Percentiles rank a stretch among this genome's conserved stretches.
phyloP scores from a whole-genome alignment of 1,140 invertebrate species.

The Drosophila auraria region DNA sequence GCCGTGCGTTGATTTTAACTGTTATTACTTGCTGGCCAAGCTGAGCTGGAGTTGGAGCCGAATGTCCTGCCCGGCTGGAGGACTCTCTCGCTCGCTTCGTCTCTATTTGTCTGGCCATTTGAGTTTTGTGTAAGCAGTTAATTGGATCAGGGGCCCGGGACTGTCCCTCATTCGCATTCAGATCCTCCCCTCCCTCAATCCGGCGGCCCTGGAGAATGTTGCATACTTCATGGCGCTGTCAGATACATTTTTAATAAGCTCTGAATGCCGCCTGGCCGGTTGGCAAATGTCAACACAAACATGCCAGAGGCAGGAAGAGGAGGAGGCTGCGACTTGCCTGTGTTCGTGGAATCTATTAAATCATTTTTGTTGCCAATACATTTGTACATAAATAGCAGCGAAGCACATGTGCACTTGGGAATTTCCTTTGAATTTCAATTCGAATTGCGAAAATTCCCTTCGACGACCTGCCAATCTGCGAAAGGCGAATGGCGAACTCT shows the following conservation, averaged over 20 bases:
- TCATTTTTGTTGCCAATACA: slow-evolving; percentile 73
- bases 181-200: slow-evolving; percentile 7
- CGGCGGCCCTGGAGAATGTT: slow-evolving; percentile 54
- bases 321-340: not conserved
- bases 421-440: slow-evolving; percentile 65
- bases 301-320: not conserved
- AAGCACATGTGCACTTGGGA: slow-evolving; percentile 48
- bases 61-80: slow-evolving; percentile 45
- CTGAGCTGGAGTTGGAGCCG: not conserved
- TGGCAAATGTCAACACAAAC: slow-evolving; percentile 63
- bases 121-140: slow-evolving; percentile 83
- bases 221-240: slow-evolving; percentile 73
- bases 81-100: slow-evolving; percentile 10
- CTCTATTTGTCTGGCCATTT: slow-evolving; percentile 76
- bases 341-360: slow-evolving; percentile 78
- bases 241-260: slow-evolving; percentile 77
- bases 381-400: slow-evolving; percentile 52
- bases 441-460: slow-evolving; percentile 31
- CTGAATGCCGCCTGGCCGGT: slow-evolving; percentile 43
- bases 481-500: slow-evolving; percentile 32
- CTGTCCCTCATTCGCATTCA: not conserved
- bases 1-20: slow-evolving; percentile 77
- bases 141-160: slow-evolving; percentile 76
- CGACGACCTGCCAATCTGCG: slow-evolving; percentile 43
- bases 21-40: slow-evolving; percentile 61